These are phyloP conservation scores for Boulengeromyrus knoepffleri DNA, from an alignment of 2,113 vertebrate genomes.

Conservation along the genomic window DNA sequence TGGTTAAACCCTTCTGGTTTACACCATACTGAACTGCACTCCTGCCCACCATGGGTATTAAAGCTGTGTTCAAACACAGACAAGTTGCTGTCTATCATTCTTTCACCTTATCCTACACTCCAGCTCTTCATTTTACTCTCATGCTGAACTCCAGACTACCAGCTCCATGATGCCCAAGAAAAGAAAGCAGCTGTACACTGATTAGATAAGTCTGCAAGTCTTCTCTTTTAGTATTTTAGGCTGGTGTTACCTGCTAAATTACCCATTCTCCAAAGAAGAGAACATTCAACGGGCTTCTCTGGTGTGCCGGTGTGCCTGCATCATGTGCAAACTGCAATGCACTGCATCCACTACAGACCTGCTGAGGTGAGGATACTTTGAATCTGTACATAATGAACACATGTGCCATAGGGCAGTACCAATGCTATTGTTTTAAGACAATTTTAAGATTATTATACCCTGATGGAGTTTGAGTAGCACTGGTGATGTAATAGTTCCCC, in stretches of 20 bases:
- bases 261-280: background rate
- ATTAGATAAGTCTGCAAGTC: background rate
- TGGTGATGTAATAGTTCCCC: background rate
- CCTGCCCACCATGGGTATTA: background rate
- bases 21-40: background rate
- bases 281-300: background rate
- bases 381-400: background rate
- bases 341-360: background rate
- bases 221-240: background rate
- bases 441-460: background rate
- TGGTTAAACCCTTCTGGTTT: background rate
- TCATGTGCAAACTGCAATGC: background rate
- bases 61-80: background rate
- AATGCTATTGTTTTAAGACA: background rate
- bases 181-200: background rate
- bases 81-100: background rate
- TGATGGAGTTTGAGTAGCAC: background rate
- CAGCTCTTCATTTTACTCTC: background rate
- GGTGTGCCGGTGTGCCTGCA: background rate
- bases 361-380: background rate
- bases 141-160: background rate
- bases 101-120: background rate
- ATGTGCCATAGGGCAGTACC: background rate
- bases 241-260: background rate
- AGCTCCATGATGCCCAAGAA: background rate